Base-by-base conservation (phyloP, 2,888 invertebrate species). In the Caenorhabditis wallacei region DNA sequence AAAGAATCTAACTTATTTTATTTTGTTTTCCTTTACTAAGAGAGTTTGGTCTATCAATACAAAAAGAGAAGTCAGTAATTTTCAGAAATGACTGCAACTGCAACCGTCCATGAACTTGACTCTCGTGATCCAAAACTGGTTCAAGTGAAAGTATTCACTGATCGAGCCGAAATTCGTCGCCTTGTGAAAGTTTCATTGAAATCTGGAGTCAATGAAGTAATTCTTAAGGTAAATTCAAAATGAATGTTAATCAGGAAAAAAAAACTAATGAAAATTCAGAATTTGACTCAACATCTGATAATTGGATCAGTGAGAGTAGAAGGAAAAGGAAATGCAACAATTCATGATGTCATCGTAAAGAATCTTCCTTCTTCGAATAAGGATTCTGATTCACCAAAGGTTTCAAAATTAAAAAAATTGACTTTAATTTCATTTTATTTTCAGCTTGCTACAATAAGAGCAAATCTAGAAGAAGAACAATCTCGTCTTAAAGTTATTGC, bases 151-250 rank as follows among this genome's bases (percentile, higher is more conserved):
- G 89, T 90, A 10, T 90, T 86, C 85, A 84, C 79, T n/a, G 90
- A 90, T 78, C 74, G 90, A 10, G 90, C 90, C 2, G 90, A 90
- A 61, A 57, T 90, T 3, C 82, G 84, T 61, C 84, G 90, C 8
- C 35, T 64, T 10, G 70, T 89, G 54, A 68, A 68, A 16, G 71
- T 84, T 1, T 22, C 75, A 0, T 57, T 90, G 57, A 78, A 85
- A 54, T 35, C 79, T 1, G 89, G 89, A 59, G 46, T 84, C 30
- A 89, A 88, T 56, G 87, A 88, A 61, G 79, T 90, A 26, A 71
- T 84, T 46, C 59, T 89, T 54, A 84, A 84, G 63, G 87, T 86
- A 46, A 43, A 66, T 13, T 37, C 20, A 13, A n/a, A 53, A 53
- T 46, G 3, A 11, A 30, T n/a, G n/a, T 48, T 0, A 30, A 30